A percentile compares a stretch with the other conserved stretches of the same genome.
phyloP scores from a whole-genome alignment of 2,113 vertebrate species.

The Pedetes capensis region DNA sequence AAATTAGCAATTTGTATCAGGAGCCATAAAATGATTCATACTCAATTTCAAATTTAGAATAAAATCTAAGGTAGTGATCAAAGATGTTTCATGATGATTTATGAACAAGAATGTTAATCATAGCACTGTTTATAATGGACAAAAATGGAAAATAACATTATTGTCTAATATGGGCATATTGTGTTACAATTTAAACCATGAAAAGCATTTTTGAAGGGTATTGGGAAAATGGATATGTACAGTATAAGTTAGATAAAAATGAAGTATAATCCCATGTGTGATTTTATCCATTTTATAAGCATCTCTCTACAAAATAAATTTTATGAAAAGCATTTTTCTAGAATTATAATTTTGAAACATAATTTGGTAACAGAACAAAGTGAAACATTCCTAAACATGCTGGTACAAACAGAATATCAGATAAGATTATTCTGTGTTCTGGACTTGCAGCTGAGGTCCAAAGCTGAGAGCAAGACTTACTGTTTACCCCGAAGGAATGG shows the following conservation, averaged over 20 bases:
- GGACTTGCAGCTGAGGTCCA: not conserved
- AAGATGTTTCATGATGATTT: not conserved
- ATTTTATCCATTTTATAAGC: not conserved
- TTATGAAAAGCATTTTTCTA: conserved; percentile 25
- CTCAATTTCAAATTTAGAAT: not conserved
- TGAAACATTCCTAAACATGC: not conserved
- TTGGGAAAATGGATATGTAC: not conserved
- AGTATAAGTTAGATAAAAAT: conserved; percentile 21
- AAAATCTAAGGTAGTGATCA: not conserved
- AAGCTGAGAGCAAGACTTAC: not conserved
- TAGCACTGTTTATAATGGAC: not conserved
- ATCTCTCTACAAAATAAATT: not conserved
- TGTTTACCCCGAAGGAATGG: not conserved
- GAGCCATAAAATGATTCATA: not conserved
- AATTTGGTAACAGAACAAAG: conserved; percentile 23
- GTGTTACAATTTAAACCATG: not conserved
- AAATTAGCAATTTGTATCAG: conserved; percentile 9
- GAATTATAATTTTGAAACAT: conserved; percentile 29
- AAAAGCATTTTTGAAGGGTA: not conserved
- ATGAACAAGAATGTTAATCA: not conserved
- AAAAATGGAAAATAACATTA: not conserved
- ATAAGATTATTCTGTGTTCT: not conserved
- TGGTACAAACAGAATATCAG: not conserved
- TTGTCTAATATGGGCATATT: conserved; percentile 10
- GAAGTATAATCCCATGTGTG: not conserved